Percentiles rank a stretch among this genome's conserved stretches.
Evolutionary conservation across 2,113 vertebrate genomes (phyloP).

Genomic region (Chloroceryle aenea): DNA sequence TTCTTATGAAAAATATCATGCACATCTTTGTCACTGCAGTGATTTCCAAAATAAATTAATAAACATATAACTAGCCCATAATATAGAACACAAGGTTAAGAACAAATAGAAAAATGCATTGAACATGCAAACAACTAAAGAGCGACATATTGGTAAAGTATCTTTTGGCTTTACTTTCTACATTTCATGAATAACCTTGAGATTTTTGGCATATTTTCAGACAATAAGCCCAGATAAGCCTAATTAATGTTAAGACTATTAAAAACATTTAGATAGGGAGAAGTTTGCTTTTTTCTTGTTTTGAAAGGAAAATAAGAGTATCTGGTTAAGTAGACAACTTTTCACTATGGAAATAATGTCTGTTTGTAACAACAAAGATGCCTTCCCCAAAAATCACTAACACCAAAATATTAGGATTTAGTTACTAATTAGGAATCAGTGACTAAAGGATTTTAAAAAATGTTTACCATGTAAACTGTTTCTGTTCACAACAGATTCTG

Average conservation of each 20-base stretch:
- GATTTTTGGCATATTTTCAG: not conserved
- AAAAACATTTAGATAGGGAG: rapidly evolving
- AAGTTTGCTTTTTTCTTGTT: not conserved
- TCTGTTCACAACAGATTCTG: not conserved
- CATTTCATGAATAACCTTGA: not conserved
- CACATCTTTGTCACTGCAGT: rapidly evolving
- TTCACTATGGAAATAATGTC: not conserved
- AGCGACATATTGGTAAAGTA: not conserved
- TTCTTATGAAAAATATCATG: rapidly evolving
- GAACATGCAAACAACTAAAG: not conserved
- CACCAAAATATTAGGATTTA: not conserved
- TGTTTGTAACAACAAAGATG: not conserved
- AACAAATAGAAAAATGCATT: not conserved
- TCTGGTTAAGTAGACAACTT: not conserved
- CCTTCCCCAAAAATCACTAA: not conserved
- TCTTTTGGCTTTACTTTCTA: not conserved
- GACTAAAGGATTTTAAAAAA: not conserved
- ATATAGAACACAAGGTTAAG: rapidly evolving
- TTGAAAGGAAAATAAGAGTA: not conserved
- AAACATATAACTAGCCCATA: not conserved
- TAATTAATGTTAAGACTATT: not conserved
- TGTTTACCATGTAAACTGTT: not conserved
- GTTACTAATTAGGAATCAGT: not conserved
- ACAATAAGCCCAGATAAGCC: not conserved
- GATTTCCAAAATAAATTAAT: not conserved